Evolutionary conservation across 2,888 invertebrate species (phyloP), one percentile per base, ranked within the genome.

Genomic region (Esperia sulphurella): DNA sequence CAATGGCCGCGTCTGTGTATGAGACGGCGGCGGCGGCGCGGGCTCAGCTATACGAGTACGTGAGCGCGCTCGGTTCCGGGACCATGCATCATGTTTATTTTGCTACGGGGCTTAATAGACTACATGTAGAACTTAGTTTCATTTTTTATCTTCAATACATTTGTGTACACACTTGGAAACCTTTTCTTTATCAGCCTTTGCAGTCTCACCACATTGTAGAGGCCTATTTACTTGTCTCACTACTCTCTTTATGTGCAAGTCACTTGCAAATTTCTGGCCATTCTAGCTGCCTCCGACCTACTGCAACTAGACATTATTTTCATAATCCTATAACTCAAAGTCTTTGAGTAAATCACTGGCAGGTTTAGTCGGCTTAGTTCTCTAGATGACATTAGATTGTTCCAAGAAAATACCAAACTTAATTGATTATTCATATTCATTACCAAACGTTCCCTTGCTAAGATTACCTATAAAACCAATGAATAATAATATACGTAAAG

Each of bases 401-500:
- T 39, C 13, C 39, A 39, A 39, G 41, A 41, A 9, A 43, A 43
- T 31, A 31, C 14, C 39, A 45, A 40, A 14, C 31, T 30, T 45
- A 46, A 46, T 46, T 46, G 46, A 33, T 33, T 41, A 38, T 47
- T n/a, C 37, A 38, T 41, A 46, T 46, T 58, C 61, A 62, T 58
- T 59, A 64, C 61, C 57, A 53, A 55, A 58, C 53, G 47, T 29
- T 38, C 45, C 53, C 49, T 56, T 52, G 46, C 58, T 59, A 63
- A 70, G 59, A 68, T 65, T 68, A 71, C 67, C 64, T 67, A 67
- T 59, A 67, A 54, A 58, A 54, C 61, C 74, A 68, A 77, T 77
- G 76, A 74, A 79, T 79, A 80, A 78, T 76, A 78, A 72, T 73
- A 75, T 77, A 71, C 65, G 63, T 55, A 68, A 71, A 78, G 74